Percentiles rank a stretch among this genome's conserved stretches.
These are phyloP conservation scores for Protodeltote pygarga DNA, from an alignment of 2,888 invertebrate species.

Conservation along the genomic window DNA sequence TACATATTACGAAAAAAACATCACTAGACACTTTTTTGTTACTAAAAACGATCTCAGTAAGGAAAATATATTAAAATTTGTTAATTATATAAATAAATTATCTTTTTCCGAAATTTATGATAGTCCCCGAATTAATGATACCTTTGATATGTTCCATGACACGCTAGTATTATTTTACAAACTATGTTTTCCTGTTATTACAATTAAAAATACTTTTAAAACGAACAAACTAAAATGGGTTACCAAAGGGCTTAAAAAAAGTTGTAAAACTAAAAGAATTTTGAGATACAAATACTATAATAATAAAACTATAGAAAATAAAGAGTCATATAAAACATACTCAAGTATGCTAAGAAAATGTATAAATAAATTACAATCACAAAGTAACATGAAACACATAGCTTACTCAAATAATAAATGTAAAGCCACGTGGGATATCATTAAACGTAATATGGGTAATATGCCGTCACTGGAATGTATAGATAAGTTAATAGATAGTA, in stretches of 20 bases:
- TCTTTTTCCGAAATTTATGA: background rate
- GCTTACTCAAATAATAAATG: background rate
- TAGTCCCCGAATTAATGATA: background rate
- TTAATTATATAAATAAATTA: background rate
- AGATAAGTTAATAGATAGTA: background rate
- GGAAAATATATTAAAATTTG: background rate
- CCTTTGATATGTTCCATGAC: background rate
- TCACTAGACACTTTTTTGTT: background rate
- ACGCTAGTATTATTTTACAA: background rate
- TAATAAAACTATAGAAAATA: slow-evolving; percentile 1
- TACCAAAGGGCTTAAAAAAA: background rate
- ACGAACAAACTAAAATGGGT: slow-evolving; percentile 3
- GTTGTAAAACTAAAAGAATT: slow-evolving; percentile 1
- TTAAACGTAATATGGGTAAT: slow-evolving; percentile 3
- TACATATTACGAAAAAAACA: background rate
- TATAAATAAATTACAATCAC: background rate
- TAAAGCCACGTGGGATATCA: slow-evolving; percentile 6
- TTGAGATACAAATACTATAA: slow-evolving; percentile 4
- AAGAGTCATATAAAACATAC: background rate
- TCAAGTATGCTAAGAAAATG: background rate
- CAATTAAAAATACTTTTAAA: background rate
- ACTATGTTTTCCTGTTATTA: slow-evolving; percentile 2
- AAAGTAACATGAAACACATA: background rate
- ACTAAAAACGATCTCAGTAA: background rate
- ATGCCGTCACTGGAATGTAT: background rate